Evolutionary conservation across 2,888 invertebrate genomes (phyloP).

Genomic region (Falcaria lacertinaria): DNA sequence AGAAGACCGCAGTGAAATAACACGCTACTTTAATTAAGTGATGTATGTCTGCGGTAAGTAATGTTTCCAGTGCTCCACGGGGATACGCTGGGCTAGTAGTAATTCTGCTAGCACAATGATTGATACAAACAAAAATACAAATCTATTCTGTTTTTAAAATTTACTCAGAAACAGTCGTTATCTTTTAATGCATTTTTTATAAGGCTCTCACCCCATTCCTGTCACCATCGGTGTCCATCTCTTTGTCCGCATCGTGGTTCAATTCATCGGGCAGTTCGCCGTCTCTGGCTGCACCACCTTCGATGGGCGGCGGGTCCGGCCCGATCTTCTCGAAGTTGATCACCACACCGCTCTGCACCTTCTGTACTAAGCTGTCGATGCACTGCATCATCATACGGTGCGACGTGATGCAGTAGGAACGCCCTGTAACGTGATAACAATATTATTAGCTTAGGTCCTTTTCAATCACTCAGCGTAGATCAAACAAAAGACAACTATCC

Average conservation of each 20-base stretch:
- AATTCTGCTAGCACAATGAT: too few relatives aligned
- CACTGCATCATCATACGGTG: conserved; percentile 97
- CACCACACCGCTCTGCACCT: conserved; percentile 98
- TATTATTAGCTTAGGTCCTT: not conserved
- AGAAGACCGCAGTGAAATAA: too few relatives aligned
- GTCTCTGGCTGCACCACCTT: conserved; percentile 69
- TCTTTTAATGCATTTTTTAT: too few relatives aligned
- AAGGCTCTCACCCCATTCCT: conserved; percentile 75
- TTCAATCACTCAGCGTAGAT: too few relatives aligned
- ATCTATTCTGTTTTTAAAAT: too few relatives aligned
- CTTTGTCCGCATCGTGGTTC: conserved; percentile 63
- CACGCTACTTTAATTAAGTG: too few relatives aligned
- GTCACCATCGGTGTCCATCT: conserved; percentile 67
- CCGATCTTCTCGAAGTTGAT: conserved; percentile 98
- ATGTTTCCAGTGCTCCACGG: too few relatives aligned
- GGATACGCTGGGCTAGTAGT: too few relatives aligned
- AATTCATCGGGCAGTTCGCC: conserved; percentile 71
- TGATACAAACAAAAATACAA: too few relatives aligned
- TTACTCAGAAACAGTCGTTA: too few relatives aligned
- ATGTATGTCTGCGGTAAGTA: too few relatives aligned
- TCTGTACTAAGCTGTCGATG: conserved; percentile 97
- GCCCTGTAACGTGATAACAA: conserved; percentile 73
- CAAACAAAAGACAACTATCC: too few relatives aligned
- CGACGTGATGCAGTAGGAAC: conserved; percentile 96
- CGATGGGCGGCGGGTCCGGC: conserved; percentile 88